Evolutionary conservation across 2,797 vertebrate species (phyloP).

Genomic region (Spinus olivaceus): DNA sequence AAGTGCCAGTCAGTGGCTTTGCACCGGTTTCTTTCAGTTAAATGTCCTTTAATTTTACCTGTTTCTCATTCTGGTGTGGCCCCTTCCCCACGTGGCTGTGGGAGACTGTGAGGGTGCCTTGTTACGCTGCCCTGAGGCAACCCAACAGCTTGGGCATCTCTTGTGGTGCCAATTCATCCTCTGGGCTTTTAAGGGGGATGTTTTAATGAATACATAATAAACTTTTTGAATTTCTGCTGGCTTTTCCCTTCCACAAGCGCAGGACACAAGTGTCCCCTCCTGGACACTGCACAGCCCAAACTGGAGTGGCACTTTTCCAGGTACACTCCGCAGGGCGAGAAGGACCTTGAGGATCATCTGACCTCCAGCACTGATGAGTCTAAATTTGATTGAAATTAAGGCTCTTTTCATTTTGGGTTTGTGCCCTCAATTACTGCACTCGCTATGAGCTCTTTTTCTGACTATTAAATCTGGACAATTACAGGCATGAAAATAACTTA

Average conservation of each 20-base stretch:
- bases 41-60: not conserved
- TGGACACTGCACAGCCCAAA: not conserved
- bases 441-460: not conserved
- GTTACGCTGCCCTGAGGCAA: not conserved
- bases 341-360: not conserved
- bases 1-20: not conserved
- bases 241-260: not conserved
- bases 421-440: not conserved
- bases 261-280: not conserved
- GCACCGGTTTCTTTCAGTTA: not conserved
- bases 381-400: not conserved
- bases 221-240: not conserved
- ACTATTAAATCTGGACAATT: not conserved
- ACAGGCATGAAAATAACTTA: not conserved
- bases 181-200: not conserved
- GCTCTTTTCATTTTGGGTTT: not conserved
- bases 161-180: not conserved
- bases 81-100: fast-evolving
- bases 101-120: not conserved
- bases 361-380: not conserved
- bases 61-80: not conserved
- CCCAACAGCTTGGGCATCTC: not conserved
- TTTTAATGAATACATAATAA: not conserved
- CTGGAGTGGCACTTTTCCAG: not conserved
- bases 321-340: not conserved